Percentiles rank a stretch among this genome's conserved stretches.
phyloP scores from a whole-genome alignment of 2,797 vertebrate genomes.

The Salmo trutta region DNA sequence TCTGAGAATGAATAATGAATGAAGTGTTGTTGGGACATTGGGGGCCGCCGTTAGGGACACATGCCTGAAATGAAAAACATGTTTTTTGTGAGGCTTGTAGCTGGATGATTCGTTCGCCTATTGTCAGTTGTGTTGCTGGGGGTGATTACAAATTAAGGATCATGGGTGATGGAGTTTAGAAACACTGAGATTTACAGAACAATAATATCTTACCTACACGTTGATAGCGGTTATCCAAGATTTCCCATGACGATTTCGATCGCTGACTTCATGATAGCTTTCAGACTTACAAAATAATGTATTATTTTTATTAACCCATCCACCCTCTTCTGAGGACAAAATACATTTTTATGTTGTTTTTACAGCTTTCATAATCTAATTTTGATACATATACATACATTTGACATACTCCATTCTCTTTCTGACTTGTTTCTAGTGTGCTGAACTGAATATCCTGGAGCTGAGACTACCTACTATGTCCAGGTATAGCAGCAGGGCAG shows the following conservation, averaged over 20 bases:
- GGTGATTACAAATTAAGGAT: neutral
- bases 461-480: neutral
- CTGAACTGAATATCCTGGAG: neutral
- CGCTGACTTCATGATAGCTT: neutral
- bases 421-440: neutral
- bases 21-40: neutral
- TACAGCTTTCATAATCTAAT: too few species aligned
- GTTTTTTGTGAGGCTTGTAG: neutral
- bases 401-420: too few species aligned
- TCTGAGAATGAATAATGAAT: constrained; percentile 14
- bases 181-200: neutral
- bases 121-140: neutral
- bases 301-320: too few species aligned
- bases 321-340: too few species aligned
- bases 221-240: neutral
- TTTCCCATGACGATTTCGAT: neutral
- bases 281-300: neutral
- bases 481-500: neutral
- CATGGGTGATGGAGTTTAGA: neutral
- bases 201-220: neutral
- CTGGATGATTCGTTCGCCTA: neutral
- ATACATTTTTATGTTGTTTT: too few species aligned
- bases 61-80: constrained; percentile 5
- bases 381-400: too few species aligned
- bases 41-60: neutral